A percentile compares a stretch with the other conserved stretches of the same genome.
These are phyloP conservation scores for Neoitamus cyanurus DNA, from an alignment of 2,888 invertebrate genomes.

Conservation along the genomic window DNA sequence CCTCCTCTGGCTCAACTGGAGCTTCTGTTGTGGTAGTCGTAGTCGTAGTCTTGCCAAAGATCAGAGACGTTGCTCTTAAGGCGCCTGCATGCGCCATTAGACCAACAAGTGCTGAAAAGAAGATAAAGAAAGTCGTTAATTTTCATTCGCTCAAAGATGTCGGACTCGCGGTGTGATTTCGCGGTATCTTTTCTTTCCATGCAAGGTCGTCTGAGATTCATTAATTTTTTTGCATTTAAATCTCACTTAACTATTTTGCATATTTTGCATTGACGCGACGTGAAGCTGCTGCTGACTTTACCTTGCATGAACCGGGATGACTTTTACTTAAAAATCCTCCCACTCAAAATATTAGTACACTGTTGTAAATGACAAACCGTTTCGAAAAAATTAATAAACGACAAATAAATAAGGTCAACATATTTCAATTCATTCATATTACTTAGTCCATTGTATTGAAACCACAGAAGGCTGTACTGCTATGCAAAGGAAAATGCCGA, in stretches of 20 bases:
- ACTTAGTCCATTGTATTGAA: too few species aligned
- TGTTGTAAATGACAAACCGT: too few species aligned
- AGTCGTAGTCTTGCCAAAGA: slow-evolving; percentile 68
- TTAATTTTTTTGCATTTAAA: background rate
- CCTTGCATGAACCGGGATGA: too few species aligned
- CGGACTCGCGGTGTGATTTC: background rate
- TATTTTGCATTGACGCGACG: background rate
- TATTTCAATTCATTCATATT: too few species aligned
- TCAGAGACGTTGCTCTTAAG: slow-evolving; percentile 72
- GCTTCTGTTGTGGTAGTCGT: slow-evolving; percentile 67
- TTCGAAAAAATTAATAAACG: too few species aligned
- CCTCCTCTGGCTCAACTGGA: slow-evolving; percentile 62
- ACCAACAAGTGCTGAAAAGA: slow-evolving; percentile 65
- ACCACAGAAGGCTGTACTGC: too few species aligned
- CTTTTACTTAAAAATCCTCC: too few species aligned
- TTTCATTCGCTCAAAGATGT: background rate
- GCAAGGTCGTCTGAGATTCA: background rate
- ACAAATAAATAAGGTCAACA: too few species aligned
- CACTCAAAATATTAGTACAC: too few species aligned
- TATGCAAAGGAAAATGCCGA: too few species aligned
- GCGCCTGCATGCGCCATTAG: slow-evolving; percentile 69
- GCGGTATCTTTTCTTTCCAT: background rate
- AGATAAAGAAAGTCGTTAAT: background rate
- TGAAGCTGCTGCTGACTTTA: background rate
- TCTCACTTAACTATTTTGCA: background rate